Percentiles rank a stretch among this genome's conserved stretches.
phyloP scores from a whole-genome alignment of 1,140 invertebrate species.

The Chironomus striatipennis region DNA sequence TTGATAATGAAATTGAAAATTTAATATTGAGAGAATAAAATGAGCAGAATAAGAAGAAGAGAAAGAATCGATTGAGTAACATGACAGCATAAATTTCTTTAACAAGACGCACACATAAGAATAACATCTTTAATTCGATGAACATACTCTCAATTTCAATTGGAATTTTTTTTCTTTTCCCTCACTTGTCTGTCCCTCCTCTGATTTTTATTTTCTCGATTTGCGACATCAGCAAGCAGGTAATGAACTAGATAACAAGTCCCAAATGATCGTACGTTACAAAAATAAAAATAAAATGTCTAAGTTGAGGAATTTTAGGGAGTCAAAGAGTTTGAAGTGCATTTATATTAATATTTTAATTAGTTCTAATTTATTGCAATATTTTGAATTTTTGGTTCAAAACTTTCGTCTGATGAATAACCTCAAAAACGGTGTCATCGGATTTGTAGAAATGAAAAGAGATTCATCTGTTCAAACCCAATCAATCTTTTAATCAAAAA shows the following conservation, averaged over 20 bases:
- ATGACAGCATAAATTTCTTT: slow-evolving; percentile 8
- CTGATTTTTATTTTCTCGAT: slow-evolving; percentile 36
- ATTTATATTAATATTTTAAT: too few relatives aligned
- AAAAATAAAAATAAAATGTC: too few relatives aligned
- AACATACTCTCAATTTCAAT: not conserved
- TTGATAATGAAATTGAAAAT: slow-evolving; percentile 9
- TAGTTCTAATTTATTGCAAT: too few relatives aligned
- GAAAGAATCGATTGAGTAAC: not conserved
- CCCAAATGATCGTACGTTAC: not conserved
- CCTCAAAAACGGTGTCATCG: too few relatives aligned
- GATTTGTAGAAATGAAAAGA: too few relatives aligned
- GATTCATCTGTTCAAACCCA: too few relatives aligned
- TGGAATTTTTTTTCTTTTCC: not conserved
- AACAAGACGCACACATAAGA: not conserved
- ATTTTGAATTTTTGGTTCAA: too few relatives aligned
- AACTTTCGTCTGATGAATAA: too few relatives aligned
- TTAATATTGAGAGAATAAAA: slow-evolving; percentile 9
- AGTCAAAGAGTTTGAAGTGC: too few relatives aligned
- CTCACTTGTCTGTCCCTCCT: slow-evolving; percentile 37
- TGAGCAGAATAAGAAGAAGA: not conserved
- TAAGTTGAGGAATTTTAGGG: too few relatives aligned
- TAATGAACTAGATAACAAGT: slow-evolving; percentile 22
- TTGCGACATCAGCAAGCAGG: not conserved
- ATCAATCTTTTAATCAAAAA: too few relatives aligned
- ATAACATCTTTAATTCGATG: not conserved